Evolutionary conservation across 2,797 vertebrate species (phyloP), one percentile per base, ranked within the genome.

Genomic region (Xenopus petersii): DNA sequence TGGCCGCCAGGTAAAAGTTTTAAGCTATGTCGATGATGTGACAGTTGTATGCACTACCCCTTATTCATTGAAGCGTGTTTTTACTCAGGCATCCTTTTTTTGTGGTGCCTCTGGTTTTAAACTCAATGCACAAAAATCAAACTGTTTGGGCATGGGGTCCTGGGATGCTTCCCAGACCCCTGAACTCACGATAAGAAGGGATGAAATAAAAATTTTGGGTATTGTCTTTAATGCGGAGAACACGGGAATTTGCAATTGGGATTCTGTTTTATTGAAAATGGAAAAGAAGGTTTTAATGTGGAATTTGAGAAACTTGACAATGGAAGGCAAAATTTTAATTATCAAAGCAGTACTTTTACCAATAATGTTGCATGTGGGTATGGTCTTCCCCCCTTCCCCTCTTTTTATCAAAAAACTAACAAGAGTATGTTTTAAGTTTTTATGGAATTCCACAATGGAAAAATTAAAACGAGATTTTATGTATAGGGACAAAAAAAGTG

Each of bases 21-120:
- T 6, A 36, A 15, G 62, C 13, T 64, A 64, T 16, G 36, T 64
- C 30, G 62, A 64, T 16, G 62, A 64, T 64, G 30, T 64, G 4
- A 13, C 62, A 2, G 13, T 42, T 4, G 3, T 36, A 6, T 36
- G 62, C 62, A 8, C 62, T 1, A 42, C 30, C 2, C n/a, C 26
- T 8, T 10, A 16, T 8, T 36, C 62, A 1, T 3, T 42, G 2
- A 42, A 42, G 6, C 33, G 62, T 11, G 30, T 8, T 3, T 3
- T 64, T 7, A 8, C 4, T 2, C 6, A 36, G 1, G 36, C 62
- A 6, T 7, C n/a, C 10, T 1, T 64, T 64, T 36, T 64, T 21
- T 64, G 15, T 16, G 26, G 17, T 8, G 62, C 62, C 13, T 36
- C 62, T 36, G 62, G 62, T 36, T 64, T 64, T 64, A 64, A 64